Conservation (phyloP, 2,888 invertebrate genomes). For the Synanthedon formicaeformis region DNA sequence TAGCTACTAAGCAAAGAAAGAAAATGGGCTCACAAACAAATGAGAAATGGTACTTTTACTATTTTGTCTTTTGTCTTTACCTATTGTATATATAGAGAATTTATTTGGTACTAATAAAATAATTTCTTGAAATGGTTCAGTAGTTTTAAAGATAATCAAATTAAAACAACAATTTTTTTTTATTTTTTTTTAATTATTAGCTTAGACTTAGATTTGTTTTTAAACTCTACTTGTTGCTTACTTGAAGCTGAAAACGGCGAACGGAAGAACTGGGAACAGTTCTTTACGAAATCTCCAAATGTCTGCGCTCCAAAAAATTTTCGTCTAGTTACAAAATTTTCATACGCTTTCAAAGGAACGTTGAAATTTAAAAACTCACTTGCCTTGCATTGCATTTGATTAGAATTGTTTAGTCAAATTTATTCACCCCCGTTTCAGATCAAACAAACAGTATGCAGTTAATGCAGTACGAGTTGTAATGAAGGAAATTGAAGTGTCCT, state of each 20-base stretch:
- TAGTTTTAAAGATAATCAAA: no score
- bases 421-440: conserved; percentile 37
- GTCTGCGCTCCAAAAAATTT: background rate
- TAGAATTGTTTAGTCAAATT: conserved; percentile 6
- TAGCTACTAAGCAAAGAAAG: no score
- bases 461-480: conserved; percentile 34
- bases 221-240: background rate
- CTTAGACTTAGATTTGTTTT: no score
- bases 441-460: conserved; percentile 29
- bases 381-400: background rate
- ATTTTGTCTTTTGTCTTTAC: no score
- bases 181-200: no score
- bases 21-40: no score
- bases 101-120: no score
- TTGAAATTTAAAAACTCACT: background rate
- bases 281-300: background rate
- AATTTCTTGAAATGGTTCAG: no score
- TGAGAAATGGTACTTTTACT: no score
- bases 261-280: conserved; percentile 1
- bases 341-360: background rate
- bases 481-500: conserved; percentile 45
- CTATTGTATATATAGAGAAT: no score
- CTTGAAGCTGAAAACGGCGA: background rate
- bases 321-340: background rate
- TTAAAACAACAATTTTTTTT: no score